Percentiles rank a stretch among this genome's conserved stretches.
These are phyloP conservation scores for Chouioia cunea DNA, from an alignment of 2,888 invertebrate species.

Conservation along the genomic window DNA sequence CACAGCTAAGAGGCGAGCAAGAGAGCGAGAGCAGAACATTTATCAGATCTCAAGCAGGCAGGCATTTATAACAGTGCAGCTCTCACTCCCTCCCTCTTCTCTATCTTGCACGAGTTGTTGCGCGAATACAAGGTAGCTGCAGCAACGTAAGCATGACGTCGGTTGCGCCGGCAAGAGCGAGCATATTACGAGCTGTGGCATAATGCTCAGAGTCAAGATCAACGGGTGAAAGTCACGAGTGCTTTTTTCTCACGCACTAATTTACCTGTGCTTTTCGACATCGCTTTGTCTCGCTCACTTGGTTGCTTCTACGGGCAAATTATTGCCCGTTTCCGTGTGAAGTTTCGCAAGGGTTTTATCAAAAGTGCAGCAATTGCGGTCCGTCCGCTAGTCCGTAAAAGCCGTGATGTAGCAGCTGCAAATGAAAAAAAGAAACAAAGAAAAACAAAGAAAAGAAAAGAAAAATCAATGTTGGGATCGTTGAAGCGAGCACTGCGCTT, in stretches of 20 bases:
- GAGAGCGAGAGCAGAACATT: neutral
- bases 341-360: constrained; percentile 33
- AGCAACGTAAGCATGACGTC: constrained; percentile 1
- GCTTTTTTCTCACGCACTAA: constrained; percentile 33
- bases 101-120: too few relatives aligned
- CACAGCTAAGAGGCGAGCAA: neutral
- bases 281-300: constrained; percentile 3
- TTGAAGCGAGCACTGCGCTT: neutral
- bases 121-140: neutral
- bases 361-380: constrained; percentile 3
- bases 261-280: constrained; percentile 23
- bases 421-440: too few relatives aligned
- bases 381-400: neutral
- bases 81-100: too few relatives aligned
- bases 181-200: constrained; percentile 1
- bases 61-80: too few relatives aligned
- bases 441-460: too few relatives aligned
- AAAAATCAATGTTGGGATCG: neutral
- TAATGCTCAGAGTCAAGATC: constrained; percentile 26
- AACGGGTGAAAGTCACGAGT: constrained; percentile 37
- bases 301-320: neutral
- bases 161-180: constrained; percentile 11
- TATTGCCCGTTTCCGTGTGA: constrained; percentile 38
- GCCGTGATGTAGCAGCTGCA: neutral
- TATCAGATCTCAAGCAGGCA: too few relatives aligned